Conservation (phyloP, 1,140 invertebrate species). For the Bombus consobrinus region DNA sequence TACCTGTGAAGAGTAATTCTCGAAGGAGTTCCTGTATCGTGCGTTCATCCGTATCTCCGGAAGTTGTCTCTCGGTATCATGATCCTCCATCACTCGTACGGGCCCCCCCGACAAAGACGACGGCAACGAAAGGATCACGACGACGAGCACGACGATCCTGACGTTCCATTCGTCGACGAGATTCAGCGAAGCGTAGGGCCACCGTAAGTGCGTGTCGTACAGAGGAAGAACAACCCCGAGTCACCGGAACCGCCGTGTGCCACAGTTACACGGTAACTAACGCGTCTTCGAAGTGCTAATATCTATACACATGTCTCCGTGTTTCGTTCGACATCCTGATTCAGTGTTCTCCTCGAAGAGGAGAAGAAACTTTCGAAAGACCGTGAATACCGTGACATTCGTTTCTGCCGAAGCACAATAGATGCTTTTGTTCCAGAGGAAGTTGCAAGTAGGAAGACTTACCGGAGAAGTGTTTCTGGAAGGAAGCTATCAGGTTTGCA, state of each 20-base stretch:
- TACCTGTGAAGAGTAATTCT: too few relatives aligned
- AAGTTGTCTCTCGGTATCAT: background rate
- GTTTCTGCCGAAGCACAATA: background rate
- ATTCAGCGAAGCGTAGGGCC: background rate
- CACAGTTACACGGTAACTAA: conserved; percentile 37
- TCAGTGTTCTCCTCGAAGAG: background rate
- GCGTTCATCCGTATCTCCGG: background rate
- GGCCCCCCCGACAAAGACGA: background rate
- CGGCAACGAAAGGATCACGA: conserved; percentile 15
- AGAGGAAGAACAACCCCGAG: conserved; percentile 23
- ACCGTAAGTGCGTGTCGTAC: background rate
- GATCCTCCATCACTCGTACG: background rate
- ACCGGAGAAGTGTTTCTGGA: background rate
- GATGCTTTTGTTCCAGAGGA: too few relatives aligned
- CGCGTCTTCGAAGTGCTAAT: conserved; percentile 30
- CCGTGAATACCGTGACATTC: too few relatives aligned
- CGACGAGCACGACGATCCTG: conserved; percentile 3
- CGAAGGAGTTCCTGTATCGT: background rate
- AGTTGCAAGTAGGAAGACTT: background rate
- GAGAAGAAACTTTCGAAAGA: background rate
- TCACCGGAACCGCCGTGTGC: conserved; percentile 34
- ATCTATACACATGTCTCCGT: background rate
- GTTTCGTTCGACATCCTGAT: too few relatives aligned
- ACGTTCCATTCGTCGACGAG: conserved; percentile 13
- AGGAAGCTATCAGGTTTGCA: background rate